Base-by-base conservation (phyloP, 2,888 invertebrate species). In the Eupithecia exiguata region DNA sequence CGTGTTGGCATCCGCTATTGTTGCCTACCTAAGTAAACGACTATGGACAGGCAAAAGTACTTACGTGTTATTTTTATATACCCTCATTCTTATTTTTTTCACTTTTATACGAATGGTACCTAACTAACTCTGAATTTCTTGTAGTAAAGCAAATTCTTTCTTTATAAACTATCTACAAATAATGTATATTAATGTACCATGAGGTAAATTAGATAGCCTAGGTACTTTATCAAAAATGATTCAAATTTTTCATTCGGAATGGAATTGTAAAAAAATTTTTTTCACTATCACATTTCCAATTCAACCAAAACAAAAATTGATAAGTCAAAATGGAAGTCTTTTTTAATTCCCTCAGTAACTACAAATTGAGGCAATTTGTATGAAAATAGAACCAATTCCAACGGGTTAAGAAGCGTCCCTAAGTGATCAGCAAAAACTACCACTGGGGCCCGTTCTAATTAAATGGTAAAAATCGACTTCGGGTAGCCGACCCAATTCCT, bases 381-480 rank as follows among this genome's bases (percentile, higher is more conserved):
- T 43, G 25, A 66, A 66, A 66, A 66, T 66, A 65, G 36, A 36
- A 21, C 66, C 66, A 66, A 65, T 66, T 40, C 21, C 38, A 40
- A 66, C 21, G 66, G 66, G 66, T 66, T 66, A 66, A 66, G 69
- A 21, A 53, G 12, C 35, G 38, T 38, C 58, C 58, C 25, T 35
- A 62, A 69, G 40, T 43, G 66, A 72, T 40, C 66, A 66, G 68
- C 74, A 77, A 78, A 79, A 76, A 74, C 74, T 62, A 73, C 68
- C 58, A 35, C 30, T 68, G 46, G 70, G 72, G 63, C 38, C 25
- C 80, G 84, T 80, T 84, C 86, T 89, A 90, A 90, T 90, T 90
- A 89, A 90, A 89, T 89, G 86, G 88, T 83, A 86, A 89, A 89
- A 89, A 89, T 89, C 86, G 87, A 84, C 83, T 84, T 80, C 79